Conservation (phyloP, 2,797 vertebrate genomes). For the Leucoraja ocellata region DNA sequence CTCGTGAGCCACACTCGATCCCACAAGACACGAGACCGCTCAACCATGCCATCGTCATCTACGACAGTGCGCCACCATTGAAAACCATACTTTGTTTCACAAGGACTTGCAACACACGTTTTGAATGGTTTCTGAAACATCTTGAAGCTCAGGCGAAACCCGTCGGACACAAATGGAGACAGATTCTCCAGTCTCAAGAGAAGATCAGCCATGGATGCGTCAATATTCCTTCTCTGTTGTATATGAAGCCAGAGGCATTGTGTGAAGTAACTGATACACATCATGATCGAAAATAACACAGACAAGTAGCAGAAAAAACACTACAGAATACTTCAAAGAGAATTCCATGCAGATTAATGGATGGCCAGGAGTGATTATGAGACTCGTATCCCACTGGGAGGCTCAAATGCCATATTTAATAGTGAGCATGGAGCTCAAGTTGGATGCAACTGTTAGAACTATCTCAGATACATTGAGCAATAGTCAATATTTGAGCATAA, state of each 20-base stretch:
- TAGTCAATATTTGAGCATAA: background rate
- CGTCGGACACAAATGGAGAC: too few species aligned
- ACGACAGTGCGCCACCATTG: too few species aligned
- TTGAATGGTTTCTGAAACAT: background rate
- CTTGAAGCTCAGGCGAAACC: background rate
- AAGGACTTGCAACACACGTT: background rate
- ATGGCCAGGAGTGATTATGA: background rate
- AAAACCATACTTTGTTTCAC: background rate
- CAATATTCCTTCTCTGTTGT: background rate
- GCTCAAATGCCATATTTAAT: background rate
- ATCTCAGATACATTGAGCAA: background rate
- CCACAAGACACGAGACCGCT: too few species aligned
- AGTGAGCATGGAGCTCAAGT: background rate
- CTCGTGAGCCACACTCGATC: too few species aligned
- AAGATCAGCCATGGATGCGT: background rate
- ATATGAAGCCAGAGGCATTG: background rate
- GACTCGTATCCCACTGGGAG: background rate
- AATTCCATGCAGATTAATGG: slow-evolving; percentile 22
- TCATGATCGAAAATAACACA: background rate
- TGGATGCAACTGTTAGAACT: background rate
- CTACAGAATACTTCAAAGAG: background rate
- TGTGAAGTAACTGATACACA: slow-evolving; percentile 12
- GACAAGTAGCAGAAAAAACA: background rate
- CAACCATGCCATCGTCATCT: too few species aligned
- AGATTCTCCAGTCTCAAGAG: background rate